Evolutionary conservation across 2,797 vertebrate genomes (phyloP).

Genomic region (Cyprinodon diabolis): DNA sequence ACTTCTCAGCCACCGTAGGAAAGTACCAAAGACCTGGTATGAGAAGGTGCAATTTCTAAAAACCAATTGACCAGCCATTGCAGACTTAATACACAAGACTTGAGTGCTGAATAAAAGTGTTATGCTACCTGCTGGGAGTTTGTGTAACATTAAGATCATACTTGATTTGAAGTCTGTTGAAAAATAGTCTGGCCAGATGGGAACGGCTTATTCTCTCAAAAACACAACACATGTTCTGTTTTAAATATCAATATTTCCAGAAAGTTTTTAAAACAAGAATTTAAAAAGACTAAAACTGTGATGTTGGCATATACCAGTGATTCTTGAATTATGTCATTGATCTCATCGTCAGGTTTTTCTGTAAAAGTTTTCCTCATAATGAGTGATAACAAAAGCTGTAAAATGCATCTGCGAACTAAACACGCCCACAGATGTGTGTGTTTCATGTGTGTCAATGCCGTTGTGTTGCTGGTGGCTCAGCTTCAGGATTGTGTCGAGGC

Average conservation of each 20-base stretch:
- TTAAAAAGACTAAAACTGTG: neutral
- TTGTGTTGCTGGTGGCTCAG: constrained; percentile 80
- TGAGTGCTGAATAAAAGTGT: no score
- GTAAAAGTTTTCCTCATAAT: constrained; percentile 34
- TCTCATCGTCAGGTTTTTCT: constrained; percentile 21
- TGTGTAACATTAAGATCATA: no score
- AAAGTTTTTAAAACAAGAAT: neutral
- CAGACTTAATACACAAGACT: no score
- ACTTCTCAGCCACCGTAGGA: no score
- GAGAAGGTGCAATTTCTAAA: no score
- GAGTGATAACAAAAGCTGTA: constrained; percentile 51
- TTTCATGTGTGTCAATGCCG: constrained; percentile 48
- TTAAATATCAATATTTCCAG: neutral
- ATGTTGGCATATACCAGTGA: neutral
- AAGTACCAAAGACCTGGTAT: no score
- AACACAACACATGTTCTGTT: neutral
- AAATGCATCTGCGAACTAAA: constrained; percentile 54
- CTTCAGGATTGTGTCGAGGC: constrained; percentile 91
- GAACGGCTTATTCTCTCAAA: no score
- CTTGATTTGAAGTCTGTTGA: no score
- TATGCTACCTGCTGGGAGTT: no score
- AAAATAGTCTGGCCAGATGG: no score
- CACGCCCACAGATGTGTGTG: constrained; percentile 45
- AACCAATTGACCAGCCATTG: no score
- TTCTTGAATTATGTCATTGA: constrained; percentile 7